phyloP scores from a whole-genome alignment of 1,140 invertebrate genomes.

The Aphis gossypii region DNA sequence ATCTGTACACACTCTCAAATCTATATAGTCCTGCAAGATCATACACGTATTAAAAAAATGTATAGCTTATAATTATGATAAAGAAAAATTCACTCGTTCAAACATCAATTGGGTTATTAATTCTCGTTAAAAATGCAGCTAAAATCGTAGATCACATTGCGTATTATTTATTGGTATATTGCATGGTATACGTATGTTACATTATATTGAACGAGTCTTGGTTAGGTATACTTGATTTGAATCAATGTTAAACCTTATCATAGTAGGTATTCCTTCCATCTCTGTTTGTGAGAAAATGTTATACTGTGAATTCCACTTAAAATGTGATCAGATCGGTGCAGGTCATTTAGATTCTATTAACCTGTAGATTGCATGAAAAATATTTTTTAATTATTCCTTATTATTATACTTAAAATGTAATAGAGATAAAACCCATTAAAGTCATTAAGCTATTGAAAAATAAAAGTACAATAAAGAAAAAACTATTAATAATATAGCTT shows the following conservation, averaged over 20 bases:
- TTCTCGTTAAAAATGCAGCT: not conserved
- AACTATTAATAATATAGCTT: not conserved
- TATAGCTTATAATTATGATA: not conserved
- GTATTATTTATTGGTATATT: not conserved
- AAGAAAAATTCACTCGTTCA: not conserved
- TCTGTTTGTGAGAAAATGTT: not conserved
- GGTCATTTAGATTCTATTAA: not conserved
- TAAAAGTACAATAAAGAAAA: not conserved
- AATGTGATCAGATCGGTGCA: no score
- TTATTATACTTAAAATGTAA: not conserved
- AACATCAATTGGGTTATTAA: not conserved
- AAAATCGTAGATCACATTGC: not conserved
- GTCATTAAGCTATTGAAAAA: not conserved
- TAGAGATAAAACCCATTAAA: not conserved
- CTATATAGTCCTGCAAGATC: not conserved
- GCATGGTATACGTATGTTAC: no score
- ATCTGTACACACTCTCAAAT: not conserved
- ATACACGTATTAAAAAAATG: not conserved
- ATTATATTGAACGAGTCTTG: no score
- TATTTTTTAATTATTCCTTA: slow-evolving; percentile 6
- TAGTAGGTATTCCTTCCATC: not conserved
- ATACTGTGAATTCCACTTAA: not conserved
- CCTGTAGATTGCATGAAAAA: not conserved
- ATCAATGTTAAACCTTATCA: not conserved
- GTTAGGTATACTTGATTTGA: not conserved